A percentile compares a stretch with the other conserved stretches of the same genome.
Conservation (phyloP, 2,888 invertebrate genomes). For the Scrobipalpa costella region DNA sequence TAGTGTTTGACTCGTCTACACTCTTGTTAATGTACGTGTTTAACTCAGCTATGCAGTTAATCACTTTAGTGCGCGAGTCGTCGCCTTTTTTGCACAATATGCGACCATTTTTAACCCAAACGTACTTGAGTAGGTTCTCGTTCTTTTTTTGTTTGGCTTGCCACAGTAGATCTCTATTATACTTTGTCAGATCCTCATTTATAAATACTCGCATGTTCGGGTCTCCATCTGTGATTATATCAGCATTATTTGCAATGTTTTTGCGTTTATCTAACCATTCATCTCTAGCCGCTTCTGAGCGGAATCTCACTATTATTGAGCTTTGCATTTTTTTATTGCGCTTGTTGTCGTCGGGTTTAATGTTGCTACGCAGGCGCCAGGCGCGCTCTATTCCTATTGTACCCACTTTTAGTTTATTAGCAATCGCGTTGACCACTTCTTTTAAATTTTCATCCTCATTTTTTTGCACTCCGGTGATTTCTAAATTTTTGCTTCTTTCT, state of each 20-base stretch:
- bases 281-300: neutral
- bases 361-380: neutral
- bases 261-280: neutral
- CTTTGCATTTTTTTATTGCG: neutral
- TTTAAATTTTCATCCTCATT: neutral
- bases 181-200: neutral
- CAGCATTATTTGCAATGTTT: neutral
- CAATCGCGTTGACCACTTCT: neutral
- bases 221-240: neutral
- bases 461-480: neutral
- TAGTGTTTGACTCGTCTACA: no score
- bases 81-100: neutral
- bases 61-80: neutral
- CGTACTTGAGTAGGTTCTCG: neutral
- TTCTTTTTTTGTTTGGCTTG: neutral
- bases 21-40: neutral
- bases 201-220: neutral
- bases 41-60: neutral
- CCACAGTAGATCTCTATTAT: neutral
- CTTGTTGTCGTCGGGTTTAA: no score
- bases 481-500: constrained; percentile 4
- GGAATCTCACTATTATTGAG: neutral
- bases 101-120: neutral
- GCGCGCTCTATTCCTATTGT: neutral
- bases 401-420: neutral